phyloP scores from a whole-genome alignment of 2,797 vertebrate genomes.

The Novumbra hubbsi region DNA sequence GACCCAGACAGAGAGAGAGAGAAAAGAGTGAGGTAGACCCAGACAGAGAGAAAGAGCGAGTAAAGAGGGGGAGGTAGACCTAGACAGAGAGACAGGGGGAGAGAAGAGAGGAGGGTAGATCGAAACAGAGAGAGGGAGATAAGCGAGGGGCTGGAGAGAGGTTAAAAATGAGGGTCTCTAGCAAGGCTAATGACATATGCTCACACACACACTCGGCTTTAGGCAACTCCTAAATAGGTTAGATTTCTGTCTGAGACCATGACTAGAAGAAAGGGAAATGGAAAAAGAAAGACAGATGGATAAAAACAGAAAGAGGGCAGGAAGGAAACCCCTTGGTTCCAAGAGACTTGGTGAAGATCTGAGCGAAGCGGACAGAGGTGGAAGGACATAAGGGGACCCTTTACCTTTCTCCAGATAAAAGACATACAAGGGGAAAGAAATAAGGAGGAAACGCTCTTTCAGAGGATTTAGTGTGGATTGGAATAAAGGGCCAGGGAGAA shows the following conservation, averaged over 20 bases:
- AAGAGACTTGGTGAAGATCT: not conserved
- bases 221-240: conserved; percentile 67
- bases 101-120: conserved; percentile 22
- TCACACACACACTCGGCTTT: conserved; percentile 40
- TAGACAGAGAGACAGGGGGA: conserved; percentile 42
- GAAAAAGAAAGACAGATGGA: conserved; percentile 55
- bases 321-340: not conserved
- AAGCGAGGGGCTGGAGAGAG: conserved; percentile 46
- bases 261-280: conserved; percentile 18
- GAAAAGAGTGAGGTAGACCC: not conserved
- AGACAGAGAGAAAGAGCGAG: conserved; percentile 21
- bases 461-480: not conserved
- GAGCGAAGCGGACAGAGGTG: not conserved
- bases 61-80: conserved; percentile 28
- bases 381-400: not conserved
- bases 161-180: conserved; percentile 59
- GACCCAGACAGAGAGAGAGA: not conserved
- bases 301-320: not conserved
- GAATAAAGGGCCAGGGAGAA: not conserved
- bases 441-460: not conserved
- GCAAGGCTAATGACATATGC: conserved; percentile 64
- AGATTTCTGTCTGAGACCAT: conserved; percentile 60
- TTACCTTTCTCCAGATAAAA: not conserved
- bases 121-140: conserved; percentile 49
- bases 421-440: not conserved